Evolutionary conservation across 2,797 vertebrate species (phyloP), one percentile per base, ranked within the genome.

Genomic region (Lepus townsendii): DNA sequence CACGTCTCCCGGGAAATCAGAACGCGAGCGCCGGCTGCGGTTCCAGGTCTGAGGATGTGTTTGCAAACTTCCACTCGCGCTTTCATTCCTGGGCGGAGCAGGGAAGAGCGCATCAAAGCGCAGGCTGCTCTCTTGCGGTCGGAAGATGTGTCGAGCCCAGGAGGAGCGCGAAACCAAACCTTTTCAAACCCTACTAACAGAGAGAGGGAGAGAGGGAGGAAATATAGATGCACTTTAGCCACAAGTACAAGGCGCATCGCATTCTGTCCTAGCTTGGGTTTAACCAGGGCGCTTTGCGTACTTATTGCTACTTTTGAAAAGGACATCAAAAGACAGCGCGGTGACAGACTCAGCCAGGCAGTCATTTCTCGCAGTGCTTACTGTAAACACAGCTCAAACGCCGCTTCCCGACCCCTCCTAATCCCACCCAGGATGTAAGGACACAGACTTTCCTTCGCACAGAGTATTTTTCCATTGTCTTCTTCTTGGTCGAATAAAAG

Each of bases 121-220:
- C 97, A 98, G 97, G 96, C 97, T 97, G 98, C 98, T 98, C 98
- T 97, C 98, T 98, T 98, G 98, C 98, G 98, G 98, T 97, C 98
- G 96, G 82, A 96, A 95, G 91, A 94, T 94, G 69, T 95, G 96
- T 98, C 97, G 97, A 94, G 96, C 93, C 90, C 97, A 96, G 95
- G 94, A 91, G 52, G 82, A 90, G 82, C 91, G 75, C 19, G 32
- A 78, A 83, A 88, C 63, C 66, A 13, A 66, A 66, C 32, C 42
- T 85, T 89, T 60, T 0, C 57, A 90, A 94, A 52, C 26, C 30
- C 32, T 66, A 69, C 20, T 47, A 1, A 47, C 42, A 9, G 42
- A 47, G 42, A 47, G 42, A 42, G 42, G 10, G 42, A 47, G 42
- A 47, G 42, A 32, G 32, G 69, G 32, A 47, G 42, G 65, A 60